A percentile compares a stretch with the other conserved stretches of the same genome.
phyloP scores from a whole-genome alignment of 1,140 invertebrate species.

The Hesperophylax magnus region DNA sequence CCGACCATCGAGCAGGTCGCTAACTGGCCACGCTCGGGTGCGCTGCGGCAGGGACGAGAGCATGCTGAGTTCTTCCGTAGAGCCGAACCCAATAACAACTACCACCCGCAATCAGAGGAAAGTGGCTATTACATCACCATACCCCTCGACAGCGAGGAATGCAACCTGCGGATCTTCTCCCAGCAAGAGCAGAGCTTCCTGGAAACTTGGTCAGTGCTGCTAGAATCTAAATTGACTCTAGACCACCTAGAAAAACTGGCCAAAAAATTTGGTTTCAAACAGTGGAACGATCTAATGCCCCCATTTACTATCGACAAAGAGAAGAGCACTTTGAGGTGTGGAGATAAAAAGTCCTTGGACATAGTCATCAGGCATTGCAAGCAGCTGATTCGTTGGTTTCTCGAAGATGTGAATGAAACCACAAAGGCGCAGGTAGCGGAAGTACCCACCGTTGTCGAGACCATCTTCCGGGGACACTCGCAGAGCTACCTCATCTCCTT shows the following conservation, averaged over 20 bases:
- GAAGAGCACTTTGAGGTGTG: background rate
- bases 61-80: background rate
- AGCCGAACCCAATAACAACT: background rate
- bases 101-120: background rate
- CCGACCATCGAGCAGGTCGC: background rate
- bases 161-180: background rate
- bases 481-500: background rate
- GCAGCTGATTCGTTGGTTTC: constrained; percentile 1
- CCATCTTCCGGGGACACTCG: background rate
- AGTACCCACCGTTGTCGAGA: background rate
- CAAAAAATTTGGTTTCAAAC: background rate
- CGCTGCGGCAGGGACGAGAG: background rate
- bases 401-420: background rate
- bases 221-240: background rate
- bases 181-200: background rate
- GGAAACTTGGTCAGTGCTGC: background rate
- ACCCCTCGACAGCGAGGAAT: background rate
- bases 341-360: background rate
- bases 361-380: background rate
- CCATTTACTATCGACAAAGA: background rate
- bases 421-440: background rate
- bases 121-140: background rate
- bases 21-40: background rate
- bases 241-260: background rate
- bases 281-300: background rate